Evolutionary conservation across 1,140 invertebrate species (phyloP), one percentile per base, ranked within the genome.

Genomic region (Scylla paramamosain): DNA sequence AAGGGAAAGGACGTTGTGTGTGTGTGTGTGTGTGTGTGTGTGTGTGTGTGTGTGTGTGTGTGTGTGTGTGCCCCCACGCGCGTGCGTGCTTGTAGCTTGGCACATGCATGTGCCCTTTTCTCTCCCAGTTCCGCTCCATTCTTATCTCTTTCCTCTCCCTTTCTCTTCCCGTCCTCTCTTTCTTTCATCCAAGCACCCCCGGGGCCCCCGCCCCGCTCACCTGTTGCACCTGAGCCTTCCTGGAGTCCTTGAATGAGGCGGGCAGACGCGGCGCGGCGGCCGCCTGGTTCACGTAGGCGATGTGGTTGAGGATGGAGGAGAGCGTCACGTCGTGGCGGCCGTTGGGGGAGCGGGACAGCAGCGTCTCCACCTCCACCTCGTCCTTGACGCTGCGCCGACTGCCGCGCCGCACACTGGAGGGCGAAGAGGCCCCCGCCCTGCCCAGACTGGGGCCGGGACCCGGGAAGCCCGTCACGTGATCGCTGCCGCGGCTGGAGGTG

Each of bases 301-400:
- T 98, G 96, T 98, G 97, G 96, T 97, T 97, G 87, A 98, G 95
- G 96, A 98, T 97, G 4, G 97, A 97, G 83, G 97, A 97, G 93
- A 98, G 97, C 31, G 97, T 97, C 77, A 97, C 39, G 89, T 96
- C 96, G 77, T 52, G 39, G 14, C 83, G 92, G 20, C 90, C 90
- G 20, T 67, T 48, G 1, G 92, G 52, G 1, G 94, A 86, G 28
- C 92, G 86, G 0, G 86, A 48, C 25, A 94, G n/a, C 0, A 95
- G 89, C 0, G 91, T 39, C 48, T 93, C 95, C 48, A 82, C 94
- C 32, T 95, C 95, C 14, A 93, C 83, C 52, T 95, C 96, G 32
- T 94, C 95, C 90, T 92, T 95, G 28, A 95, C 48, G 93, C 95
- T 96, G 67, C 91, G 94, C 25, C 94, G 67, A 77, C 95, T 95